phyloP scores from a whole-genome alignment of 2,113 vertebrate genomes.

The Odontesthes bonariensis region DNA sequence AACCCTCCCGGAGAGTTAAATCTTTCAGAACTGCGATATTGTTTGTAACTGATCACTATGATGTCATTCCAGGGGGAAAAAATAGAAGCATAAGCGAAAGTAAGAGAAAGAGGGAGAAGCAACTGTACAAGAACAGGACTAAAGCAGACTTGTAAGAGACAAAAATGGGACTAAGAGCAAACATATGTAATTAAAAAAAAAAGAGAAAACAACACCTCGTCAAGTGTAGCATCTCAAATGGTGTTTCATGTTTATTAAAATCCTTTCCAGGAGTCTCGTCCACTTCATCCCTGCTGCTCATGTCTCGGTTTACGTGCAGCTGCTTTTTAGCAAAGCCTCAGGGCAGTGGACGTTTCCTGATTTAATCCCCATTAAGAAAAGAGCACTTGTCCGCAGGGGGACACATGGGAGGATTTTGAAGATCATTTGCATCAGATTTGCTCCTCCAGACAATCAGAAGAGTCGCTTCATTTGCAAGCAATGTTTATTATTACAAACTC shows the following conservation, averaged over 20 bases:
- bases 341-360: slow-evolving; percentile 23
- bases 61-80: neutral
- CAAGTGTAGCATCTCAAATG: neutral
- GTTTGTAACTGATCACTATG: neutral
- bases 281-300: slow-evolving; percentile 6
- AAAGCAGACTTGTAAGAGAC: neutral
- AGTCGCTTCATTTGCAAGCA: neutral
- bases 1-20: neutral
- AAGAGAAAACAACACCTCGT: neutral
- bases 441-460: neutral
- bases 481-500: slow-evolving; percentile 21
- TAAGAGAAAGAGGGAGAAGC: no score
- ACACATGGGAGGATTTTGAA: slow-evolving; percentile 9
- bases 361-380: slow-evolving; percentile 39
- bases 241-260: slow-evolving; percentile 31
- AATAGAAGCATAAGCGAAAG: no score
- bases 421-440: slow-evolving; percentile 19
- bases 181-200: no score
- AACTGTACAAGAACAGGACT: no score
- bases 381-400: slow-evolving; percentile 2
- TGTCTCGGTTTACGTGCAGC: slow-evolving; percentile 7
- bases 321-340: slow-evolving; percentile 49
- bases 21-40: neutral
- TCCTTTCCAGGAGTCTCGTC: neutral
- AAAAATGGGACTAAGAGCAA: neutral